These are phyloP conservation scores for Galemys pyrenaicus DNA, from an alignment of 2,113 vertebrate genomes.

Conservation along the genomic window DNA sequence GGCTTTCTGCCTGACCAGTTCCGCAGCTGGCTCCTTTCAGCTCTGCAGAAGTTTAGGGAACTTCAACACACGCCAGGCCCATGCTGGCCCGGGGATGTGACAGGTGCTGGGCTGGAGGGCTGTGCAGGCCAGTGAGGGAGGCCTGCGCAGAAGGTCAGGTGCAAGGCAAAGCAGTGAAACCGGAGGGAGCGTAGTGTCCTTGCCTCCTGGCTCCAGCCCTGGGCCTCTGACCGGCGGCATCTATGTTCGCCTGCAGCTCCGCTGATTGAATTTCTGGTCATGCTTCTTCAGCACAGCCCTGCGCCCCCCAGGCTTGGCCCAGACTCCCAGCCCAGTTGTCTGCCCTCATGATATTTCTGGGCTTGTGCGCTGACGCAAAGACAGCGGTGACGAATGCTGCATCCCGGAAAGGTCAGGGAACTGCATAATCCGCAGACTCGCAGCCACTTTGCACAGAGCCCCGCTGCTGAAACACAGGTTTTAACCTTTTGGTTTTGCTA, in stretches of 20 bases:
- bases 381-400: constrained; percentile 83
- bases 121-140: not conserved
- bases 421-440: constrained; percentile 78
- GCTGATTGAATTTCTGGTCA: constrained; percentile 73
- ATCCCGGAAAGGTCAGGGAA: constrained; percentile 85
- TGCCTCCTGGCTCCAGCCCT: not conserved
- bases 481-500: constrained; percentile 83
- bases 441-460: constrained; percentile 76
- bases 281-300: constrained; percentile 70
- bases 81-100: not conserved
- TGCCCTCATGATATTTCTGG: constrained; percentile 81
- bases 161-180: no score
- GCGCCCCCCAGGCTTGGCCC: constrained; percentile 68
- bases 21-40: not conserved
- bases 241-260: constrained; percentile 52
- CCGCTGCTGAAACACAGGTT: constrained; percentile 79
- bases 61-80: not conserved
- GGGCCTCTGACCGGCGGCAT: constrained; percentile 18
- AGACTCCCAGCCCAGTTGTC: constrained; percentile 65
- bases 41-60: not conserved
- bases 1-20: not conserved
- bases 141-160: not conserved
- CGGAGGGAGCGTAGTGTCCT: not conserved
- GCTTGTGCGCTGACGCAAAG: constrained; percentile 76
- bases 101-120: not conserved